Base-by-base conservation (phyloP, 2,797 vertebrate genomes). In the Lutjanus argentimaculatus region DNA sequence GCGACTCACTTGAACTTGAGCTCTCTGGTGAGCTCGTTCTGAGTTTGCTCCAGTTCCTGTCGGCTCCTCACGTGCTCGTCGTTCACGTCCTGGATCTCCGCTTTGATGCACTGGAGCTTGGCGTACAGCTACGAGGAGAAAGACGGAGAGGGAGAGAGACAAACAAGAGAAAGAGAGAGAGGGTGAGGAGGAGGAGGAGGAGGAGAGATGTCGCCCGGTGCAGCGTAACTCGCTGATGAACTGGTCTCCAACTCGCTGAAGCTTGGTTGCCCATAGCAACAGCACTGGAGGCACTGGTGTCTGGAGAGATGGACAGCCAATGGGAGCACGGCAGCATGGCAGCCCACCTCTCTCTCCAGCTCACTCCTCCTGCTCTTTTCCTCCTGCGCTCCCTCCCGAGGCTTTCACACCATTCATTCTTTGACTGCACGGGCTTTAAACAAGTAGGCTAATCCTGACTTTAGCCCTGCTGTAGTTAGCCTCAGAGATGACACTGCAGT, bases 11-110 rank as follows among this genome's bases (percentile, higher is more conserved):
- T 96, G 91, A 96, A 95, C 89, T 95, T 96, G 53, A 96, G 95
- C 63, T 96, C 96, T 81, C 95, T 91, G 49, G 95, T 96, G 72
- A 96, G 95, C 88, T 96, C 94, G 22, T 96, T 96, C 92, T 96
- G 96, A 3, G 94, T 95, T 71, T 96, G 96, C 51, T 96, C 96
- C 84, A 96, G 93, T 70, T 96, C 95, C 93, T 96, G 96, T 15
- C 95, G 90, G 89, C 92, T 95, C 83, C 92, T 93, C 84, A 96
- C 95, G 36, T 96, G 95, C 80, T 96, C 95, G 25, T 95, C 94
- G 73, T 96, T 96, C 80, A 95, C 93, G 16, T 96, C 95, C 88
- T 95, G 92, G 83, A 96, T 96, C 88, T 96, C 95, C 0, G 90
- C 93, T 90, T 96, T 96, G 83, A 95, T 94, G 82, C 93, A 94